Evolutionary conservation across 2,888 invertebrate genomes (phyloP).

Genomic region (Euproctis similis): DNA sequence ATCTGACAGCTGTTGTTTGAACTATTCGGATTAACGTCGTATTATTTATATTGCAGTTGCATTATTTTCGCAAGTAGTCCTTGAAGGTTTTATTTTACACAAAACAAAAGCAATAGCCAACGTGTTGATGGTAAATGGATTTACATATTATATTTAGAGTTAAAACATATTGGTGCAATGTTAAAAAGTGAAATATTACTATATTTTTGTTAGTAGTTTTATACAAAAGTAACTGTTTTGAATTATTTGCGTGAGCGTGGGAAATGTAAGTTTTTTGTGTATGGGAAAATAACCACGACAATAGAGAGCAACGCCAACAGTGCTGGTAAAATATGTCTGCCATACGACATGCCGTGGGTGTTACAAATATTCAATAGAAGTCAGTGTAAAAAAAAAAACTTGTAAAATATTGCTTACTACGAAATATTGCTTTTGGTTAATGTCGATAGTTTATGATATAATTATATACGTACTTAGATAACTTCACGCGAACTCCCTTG

Average conservation of each 20-base stretch:
- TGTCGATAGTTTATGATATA: no score
- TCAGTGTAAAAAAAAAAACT: slow-evolving; percentile 11
- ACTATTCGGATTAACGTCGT: slow-evolving; percentile 51
- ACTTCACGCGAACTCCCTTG: no score
- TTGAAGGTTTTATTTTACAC: slow-evolving; percentile 26
- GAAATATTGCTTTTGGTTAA: no score
- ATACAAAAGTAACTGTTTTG: slow-evolving; percentile 21
- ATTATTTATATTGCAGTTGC: slow-evolving; percentile 40
- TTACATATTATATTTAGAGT: no score
- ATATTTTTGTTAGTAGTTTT: slow-evolving; percentile 30
- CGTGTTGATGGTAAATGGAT: no score
- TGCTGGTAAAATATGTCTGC: slow-evolving; percentile 19
- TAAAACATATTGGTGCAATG: slow-evolving; percentile 18
- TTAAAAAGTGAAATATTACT: slow-evolving; percentile 31
- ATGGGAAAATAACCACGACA: slow-evolving; percentile 28
- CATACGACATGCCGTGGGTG: slow-evolving; percentile 21
- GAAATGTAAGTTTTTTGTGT: slow-evolving; percentile 25
- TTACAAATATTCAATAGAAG: slow-evolving; percentile 17
- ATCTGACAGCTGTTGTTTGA: slow-evolving; percentile 61
- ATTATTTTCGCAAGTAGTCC: slow-evolving; percentile 28
- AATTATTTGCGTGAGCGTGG: slow-evolving; percentile 41
- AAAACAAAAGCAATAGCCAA: no score
- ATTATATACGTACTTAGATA: no score
- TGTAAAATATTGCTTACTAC: slow-evolving; percentile 10
- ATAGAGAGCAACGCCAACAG: slow-evolving; percentile 16